Conservation (phyloP, 2,888 invertebrate genomes). For the Limnephilus rhombicus region DNA sequence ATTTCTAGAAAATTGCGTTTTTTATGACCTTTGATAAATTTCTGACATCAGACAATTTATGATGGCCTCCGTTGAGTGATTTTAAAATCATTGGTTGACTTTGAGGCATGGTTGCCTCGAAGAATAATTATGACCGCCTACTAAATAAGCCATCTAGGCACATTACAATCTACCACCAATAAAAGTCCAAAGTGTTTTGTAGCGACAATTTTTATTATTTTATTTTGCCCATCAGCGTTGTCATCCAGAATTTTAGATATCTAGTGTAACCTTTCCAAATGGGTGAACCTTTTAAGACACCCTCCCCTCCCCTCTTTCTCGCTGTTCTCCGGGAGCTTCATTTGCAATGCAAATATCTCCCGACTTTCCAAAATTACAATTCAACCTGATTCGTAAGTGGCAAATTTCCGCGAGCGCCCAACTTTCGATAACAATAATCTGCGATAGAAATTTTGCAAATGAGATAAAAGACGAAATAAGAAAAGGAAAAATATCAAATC, state of each 20-base stretch:
- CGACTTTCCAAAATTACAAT: constrained; percentile 34
- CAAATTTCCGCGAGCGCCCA: constrained; percentile 5
- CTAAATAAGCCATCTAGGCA: too few species aligned
- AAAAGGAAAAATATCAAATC: neutral
- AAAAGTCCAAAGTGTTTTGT: too few species aligned
- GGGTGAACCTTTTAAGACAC: neutral
- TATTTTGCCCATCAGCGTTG: too few species aligned
- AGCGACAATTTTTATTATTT: too few species aligned
- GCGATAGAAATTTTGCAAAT: neutral
- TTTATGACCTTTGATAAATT: too few species aligned
- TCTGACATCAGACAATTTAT: too few species aligned
- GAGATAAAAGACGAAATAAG: neutral
- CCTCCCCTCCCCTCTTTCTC: neutral
- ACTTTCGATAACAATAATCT: neutral
- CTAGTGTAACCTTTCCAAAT: neutral
- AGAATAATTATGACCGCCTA: too few species aligned
- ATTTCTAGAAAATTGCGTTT: too few species aligned
- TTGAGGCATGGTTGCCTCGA: too few species aligned
- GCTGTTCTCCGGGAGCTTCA: neutral
- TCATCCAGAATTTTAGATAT: neutral
- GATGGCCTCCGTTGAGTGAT: too few species aligned
- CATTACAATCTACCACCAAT: too few species aligned
- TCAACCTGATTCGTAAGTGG: constrained; percentile 20
- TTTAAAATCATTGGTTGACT: too few species aligned
- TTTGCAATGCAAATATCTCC: constrained; percentile 38